phyloP scores from a whole-genome alignment of 2,797 vertebrate species.

The Catostomus latipinnis region DNA sequence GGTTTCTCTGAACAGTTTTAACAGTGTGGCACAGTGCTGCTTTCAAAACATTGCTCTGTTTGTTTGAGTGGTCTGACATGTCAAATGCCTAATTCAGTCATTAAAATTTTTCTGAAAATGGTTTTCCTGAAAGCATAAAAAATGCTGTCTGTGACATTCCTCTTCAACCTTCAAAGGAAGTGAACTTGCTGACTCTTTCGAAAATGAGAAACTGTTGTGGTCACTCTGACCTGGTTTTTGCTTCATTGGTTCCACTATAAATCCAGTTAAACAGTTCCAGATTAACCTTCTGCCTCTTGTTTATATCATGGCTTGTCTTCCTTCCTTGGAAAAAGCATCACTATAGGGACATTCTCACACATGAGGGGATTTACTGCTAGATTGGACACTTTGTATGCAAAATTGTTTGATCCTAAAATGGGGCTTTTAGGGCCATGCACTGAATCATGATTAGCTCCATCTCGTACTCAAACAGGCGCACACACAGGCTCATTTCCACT shows the following conservation, averaged over 20 bases:
- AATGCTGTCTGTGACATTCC: not conserved
- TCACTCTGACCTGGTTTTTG: slow-evolving; percentile 13
- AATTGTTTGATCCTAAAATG: slow-evolving; percentile 37
- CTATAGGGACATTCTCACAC: not conserved
- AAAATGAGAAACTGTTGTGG: slow-evolving; percentile 1
- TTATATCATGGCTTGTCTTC: slow-evolving; percentile 38
- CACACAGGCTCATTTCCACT: not conserved
- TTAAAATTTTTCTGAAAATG: not conserved
- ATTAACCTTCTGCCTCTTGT: slow-evolving; percentile 42
- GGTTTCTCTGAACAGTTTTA: too few species aligned
- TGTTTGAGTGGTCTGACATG: too few species aligned
- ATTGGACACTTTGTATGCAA: slow-evolving; percentile 37
- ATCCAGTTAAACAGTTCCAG: slow-evolving; percentile 46
- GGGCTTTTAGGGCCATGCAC: not conserved
- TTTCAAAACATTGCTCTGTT: too few species aligned
- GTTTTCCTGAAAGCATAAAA: not conserved
- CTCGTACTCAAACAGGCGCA: not conserved
- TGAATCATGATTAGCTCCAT: slow-evolving; percentile 3
- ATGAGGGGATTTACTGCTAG: slow-evolving; percentile 43
- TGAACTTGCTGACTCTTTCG: not conserved
- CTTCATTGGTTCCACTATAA: slow-evolving; percentile 22
- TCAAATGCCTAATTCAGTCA: too few species aligned
- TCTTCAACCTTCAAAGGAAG: not conserved
- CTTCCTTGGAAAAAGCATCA: not conserved
- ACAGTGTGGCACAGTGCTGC: too few species aligned